phyloP scores from a whole-genome alignment of 35 echinoderm and acorn worm genomes.

The Lytechinus variegatus region DNA sequence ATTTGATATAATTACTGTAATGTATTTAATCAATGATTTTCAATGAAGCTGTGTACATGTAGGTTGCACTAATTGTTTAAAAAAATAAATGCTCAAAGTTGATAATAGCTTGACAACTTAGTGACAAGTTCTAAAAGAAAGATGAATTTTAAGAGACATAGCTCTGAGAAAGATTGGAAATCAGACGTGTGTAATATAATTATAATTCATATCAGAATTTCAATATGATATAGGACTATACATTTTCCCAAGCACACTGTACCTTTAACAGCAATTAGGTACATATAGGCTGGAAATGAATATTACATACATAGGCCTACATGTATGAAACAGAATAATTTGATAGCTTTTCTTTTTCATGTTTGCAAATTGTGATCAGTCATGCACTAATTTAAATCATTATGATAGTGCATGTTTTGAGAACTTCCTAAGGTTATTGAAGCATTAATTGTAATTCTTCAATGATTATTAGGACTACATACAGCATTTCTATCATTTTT shows the following conservation, averaged over 20 bases:
- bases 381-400: background rate
- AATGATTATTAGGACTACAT: background rate
- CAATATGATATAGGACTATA: no score
- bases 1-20: background rate
- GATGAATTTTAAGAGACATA: no score
- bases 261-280: no score
- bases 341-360: background rate
- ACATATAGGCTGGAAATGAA: no score
- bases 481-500: background rate
- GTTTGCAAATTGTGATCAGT: background rate
- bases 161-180: no score
- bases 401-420: background rate
- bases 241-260: no score
- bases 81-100: no score
- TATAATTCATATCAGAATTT: no score
- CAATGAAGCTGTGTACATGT: background rate
- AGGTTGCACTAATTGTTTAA: background rate
- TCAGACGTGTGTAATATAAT: no score
- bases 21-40: background rate
- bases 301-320: background rate
- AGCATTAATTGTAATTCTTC: background rate
- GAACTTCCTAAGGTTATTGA: background rate
- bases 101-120: no score
- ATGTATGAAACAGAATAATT: background rate
- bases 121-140: no score